These are phyloP conservation scores for Patagioenas fasciata DNA, from an alignment of 2,113 vertebrate species.

Conservation along the genomic window DNA sequence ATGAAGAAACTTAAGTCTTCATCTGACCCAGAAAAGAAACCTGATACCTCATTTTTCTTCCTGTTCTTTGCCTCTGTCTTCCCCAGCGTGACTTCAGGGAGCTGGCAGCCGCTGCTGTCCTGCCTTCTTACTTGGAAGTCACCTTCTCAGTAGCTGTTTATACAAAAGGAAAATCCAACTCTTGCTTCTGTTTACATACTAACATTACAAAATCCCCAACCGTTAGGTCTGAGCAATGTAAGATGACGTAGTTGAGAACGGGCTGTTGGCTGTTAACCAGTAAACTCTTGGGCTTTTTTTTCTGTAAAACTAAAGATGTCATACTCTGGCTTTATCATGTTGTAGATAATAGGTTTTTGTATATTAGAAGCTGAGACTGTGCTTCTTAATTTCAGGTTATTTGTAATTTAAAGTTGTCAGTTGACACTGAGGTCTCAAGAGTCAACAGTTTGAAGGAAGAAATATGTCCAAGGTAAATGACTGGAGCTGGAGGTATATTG, in stretches of 20 bases:
- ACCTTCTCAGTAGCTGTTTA: background rate
- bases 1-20: background rate
- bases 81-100: background rate
- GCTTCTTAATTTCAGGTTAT: slow-evolving; percentile 71
- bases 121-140: background rate
- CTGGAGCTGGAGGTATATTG: background rate
- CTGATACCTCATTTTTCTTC: background rate
- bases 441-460: slow-evolving; percentile 63
- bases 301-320: background rate
- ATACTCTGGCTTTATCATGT: background rate
- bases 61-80: background rate
- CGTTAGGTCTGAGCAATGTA: background rate
- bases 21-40: background rate
- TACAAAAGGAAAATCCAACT: background rate
- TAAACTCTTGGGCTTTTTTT: fast-evolving
- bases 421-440: slow-evolving; percentile 67
- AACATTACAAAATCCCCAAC: background rate
- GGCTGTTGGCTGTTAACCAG: background rate
- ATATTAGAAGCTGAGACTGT: background rate
- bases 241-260: background rate
- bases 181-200: background rate
- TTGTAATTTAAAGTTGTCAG: slow-evolving; percentile 66
- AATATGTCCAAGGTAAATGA: slow-evolving; percentile 63
- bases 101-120: background rate
- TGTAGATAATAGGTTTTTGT: background rate